Evolutionary conservation across 2,888 invertebrate genomes (phyloP).

Genomic region (Salticus scenicus): DNA sequence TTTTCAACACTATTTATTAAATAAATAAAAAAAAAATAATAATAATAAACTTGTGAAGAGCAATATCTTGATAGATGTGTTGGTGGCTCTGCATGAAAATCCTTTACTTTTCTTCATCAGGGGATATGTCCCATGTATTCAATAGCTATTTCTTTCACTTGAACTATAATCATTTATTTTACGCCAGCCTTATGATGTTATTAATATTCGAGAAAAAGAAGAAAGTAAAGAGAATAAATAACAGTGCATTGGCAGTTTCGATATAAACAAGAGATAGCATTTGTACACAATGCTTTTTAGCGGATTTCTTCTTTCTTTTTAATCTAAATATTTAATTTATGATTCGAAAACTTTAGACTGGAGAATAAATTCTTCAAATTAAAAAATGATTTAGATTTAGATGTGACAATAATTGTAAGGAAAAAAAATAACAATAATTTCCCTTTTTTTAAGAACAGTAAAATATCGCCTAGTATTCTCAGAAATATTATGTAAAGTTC

Average conservation of each 20-base stretch:
- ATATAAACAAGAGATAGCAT: slow-evolving; percentile 38
- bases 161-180: slow-evolving; percentile 66
- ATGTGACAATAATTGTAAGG: not conserved
- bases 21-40: too few species aligned
- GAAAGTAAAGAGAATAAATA: slow-evolving; percentile 22
- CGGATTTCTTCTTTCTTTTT: slow-evolving; percentile 6
- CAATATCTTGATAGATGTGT: slow-evolving; percentile 63
- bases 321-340: not conserved
- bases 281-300: slow-evolving; percentile 37
- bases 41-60: too few species aligned
- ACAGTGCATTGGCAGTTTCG: slow-evolving; percentile 22
- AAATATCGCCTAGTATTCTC: too few species aligned
- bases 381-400: slow-evolving; percentile 11
- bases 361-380: slow-evolving; percentile 14
- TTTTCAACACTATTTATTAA: too few species aligned
- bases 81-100: slow-evolving; percentile 33
- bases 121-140: slow-evolving; percentile 64
- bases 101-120: slow-evolving; percentile 34
- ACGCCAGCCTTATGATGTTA: slow-evolving; percentile 56
- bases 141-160: slow-evolving; percentile 63
- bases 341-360: slow-evolving; percentile 14
- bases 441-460: too few species aligned
- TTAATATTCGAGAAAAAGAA: slow-evolving; percentile 49
- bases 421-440: too few species aligned
- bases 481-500: too few species aligned